Conservation (phyloP, 2,888 invertebrate genomes). For the Cylloceria caligata region DNA sequence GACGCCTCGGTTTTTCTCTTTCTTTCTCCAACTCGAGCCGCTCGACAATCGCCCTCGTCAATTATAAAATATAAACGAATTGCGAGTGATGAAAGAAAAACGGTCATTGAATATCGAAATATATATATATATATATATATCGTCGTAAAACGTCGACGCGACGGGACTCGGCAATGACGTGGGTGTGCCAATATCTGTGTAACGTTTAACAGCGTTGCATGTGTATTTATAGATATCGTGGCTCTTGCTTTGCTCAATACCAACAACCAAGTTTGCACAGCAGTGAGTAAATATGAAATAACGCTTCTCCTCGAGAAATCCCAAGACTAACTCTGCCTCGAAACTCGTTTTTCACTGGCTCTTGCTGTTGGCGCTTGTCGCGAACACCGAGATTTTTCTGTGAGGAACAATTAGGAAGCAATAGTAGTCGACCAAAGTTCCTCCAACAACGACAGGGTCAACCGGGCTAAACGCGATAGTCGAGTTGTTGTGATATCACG, state of each 20-base stretch:
- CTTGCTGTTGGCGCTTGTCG: neutral
- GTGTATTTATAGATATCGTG: conserved; percentile 10
- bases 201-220: neutral
- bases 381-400: neutral
- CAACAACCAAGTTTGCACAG: conserved; percentile 20
- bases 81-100: neutral
- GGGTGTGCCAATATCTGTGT: conserved; percentile 15
- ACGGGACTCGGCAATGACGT: conserved; percentile 13
- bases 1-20: conserved; percentile 12
- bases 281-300: conserved; percentile 41
- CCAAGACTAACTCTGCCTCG: neutral
- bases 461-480: conserved; percentile 35
- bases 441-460: conserved; percentile 29
- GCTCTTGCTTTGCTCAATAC: neutral
- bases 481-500: neutral
- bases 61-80: conserved; percentile 13
- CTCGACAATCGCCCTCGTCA: conserved; percentile 8
- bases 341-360: neutral
- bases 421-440: neutral
- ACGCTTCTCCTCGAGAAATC: conserved; percentile 3
- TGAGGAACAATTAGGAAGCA: conserved; percentile 17
- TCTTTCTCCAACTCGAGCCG: conserved; percentile 1
- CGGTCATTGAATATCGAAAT: neutral
- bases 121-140: no score
- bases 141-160: conserved; percentile 22